Evolutionary conservation across 2,888 invertebrate genomes (phyloP).

Genomic region (Epinotia brunnichana): DNA sequence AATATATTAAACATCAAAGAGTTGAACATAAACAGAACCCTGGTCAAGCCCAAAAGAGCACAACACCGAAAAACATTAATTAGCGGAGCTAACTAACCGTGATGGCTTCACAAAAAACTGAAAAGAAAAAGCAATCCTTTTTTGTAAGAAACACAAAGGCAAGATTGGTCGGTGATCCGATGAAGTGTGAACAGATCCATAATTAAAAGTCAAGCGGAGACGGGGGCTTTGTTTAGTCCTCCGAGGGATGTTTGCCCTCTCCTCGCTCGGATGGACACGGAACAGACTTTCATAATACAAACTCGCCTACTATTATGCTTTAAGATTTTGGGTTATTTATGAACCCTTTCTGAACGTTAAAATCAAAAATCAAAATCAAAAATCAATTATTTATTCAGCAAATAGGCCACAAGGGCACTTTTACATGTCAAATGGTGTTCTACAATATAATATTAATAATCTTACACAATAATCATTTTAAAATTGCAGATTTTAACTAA

Average conservation of each 20-base stretch:
- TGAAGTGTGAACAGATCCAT: slow-evolving; percentile 75
- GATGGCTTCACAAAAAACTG: slow-evolving; percentile 67
- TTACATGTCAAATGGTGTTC: no score
- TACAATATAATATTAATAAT: no score
- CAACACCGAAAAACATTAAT: slow-evolving; percentile 69
- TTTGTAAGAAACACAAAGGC: slow-evolving; percentile 76
- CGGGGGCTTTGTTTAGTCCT: slow-evolving; percentile 61
- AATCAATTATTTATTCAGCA: no score
- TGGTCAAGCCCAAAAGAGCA: slow-evolving; percentile 50
- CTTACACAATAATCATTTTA: no score
- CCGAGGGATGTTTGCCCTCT: slow-evolving; percentile 66
- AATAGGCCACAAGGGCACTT: no score
- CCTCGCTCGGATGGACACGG: slow-evolving; percentile 67
- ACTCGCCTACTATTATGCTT: slow-evolving; percentile 50
- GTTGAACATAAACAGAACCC: slow-evolving; percentile 47
- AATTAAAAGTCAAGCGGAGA: slow-evolving; percentile 79
- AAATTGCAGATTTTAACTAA: no score
- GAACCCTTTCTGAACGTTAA: slow-evolving; percentile 3
- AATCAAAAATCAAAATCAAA: no score
- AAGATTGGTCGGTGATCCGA: slow-evolving; percentile 73
- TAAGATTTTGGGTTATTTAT: slow-evolving; percentile 29
- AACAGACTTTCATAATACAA: slow-evolving; percentile 60
- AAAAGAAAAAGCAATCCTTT: slow-evolving; percentile 71
- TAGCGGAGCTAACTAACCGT: slow-evolving; percentile 77
- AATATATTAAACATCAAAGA: slow-evolving; percentile 38